A percentile compares a stretch with the other conserved stretches of the same genome.
phyloP scores from a whole-genome alignment of 2,888 invertebrate species.

The Rotaria macrura region DNA sequence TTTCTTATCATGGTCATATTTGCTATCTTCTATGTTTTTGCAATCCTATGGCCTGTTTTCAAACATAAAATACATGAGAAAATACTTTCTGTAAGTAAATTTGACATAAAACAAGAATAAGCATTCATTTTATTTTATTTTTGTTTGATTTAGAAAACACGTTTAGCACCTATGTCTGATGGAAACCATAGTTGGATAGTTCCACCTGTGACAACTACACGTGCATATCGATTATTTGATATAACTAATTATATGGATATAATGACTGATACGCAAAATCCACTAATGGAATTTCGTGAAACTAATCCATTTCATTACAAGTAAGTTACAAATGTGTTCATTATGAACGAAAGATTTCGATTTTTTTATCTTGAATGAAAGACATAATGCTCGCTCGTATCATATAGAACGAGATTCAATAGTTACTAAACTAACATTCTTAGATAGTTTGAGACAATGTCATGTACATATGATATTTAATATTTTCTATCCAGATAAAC shows the following conservation, averaged over 20 bases:
- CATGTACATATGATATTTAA: too few species aligned
- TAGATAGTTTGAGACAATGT: too few species aligned
- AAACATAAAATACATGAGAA: neutral
- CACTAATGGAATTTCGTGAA: neutral
- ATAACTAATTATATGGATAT: slow-evolving; percentile 18
- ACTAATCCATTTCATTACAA: neutral
- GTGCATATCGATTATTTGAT: slow-evolving; percentile 2
- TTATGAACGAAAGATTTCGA: too few species aligned
- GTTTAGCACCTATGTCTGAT: neutral
- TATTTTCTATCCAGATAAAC: too few species aligned
- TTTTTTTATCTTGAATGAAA: too few species aligned
- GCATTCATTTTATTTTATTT: neutral
- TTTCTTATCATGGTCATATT: neutral
- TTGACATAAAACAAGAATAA: neutral
- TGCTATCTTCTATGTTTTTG: neutral
- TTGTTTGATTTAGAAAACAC: neutral
- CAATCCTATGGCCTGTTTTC: neutral
- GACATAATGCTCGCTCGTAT: too few species aligned
- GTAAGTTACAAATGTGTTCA: neutral
- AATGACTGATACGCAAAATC: neutral
- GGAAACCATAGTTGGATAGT: neutral
- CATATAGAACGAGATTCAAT: too few species aligned
- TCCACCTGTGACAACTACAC: neutral
- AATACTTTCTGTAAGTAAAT: neutral
- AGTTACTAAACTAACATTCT: too few species aligned